These are phyloP conservation scores for Rhopilema esculentum DNA, from an alignment of 30 jellyfish, hydroid and myxozoan genomes.

Conservation along the genomic window DNA sequence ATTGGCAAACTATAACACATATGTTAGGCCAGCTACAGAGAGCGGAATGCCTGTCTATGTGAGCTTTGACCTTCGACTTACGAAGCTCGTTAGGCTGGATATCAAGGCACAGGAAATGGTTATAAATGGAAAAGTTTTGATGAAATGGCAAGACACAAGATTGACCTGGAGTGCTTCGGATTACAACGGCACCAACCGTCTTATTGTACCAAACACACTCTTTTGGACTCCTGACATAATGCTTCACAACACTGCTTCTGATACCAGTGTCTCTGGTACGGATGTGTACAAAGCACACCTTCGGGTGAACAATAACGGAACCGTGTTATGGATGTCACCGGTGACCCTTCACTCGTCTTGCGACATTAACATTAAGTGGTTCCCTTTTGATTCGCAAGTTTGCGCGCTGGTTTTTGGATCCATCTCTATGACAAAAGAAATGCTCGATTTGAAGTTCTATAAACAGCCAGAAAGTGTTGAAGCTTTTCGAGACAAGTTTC, in stretches of 20 bases:
- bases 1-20: slow-evolving; percentile 2
- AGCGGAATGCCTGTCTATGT: slow-evolving; percentile 19
- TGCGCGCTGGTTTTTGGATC: slow-evolving; percentile 75
- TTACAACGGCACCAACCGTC: slow-evolving; percentile 20
- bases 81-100: slow-evolving; percentile 50
- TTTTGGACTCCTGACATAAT: slow-evolving; percentile 85
- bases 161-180: slow-evolving; percentile 50
- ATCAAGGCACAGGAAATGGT: slow-evolving; percentile 49
- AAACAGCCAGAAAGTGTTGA: slow-evolving; percentile 38
- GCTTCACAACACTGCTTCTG: slow-evolving; percentile 78
- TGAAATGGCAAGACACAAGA: slow-evolving; percentile 67
- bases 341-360: slow-evolving; percentile 72
- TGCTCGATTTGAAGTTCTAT: slow-evolving; percentile 28
- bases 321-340: slow-evolving; percentile 76
- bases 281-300: slow-evolving; percentile 77
- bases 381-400: slow-evolving; percentile 76
- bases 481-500: slow-evolving; percentile 40
- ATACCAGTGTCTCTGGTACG: slow-evolving; percentile 34
- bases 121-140: slow-evolving; percentile 22
- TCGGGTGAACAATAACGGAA: slow-evolving; percentile 40
- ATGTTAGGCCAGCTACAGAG: slow-evolving; percentile 28
- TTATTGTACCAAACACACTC: slow-evolving; percentile 37
- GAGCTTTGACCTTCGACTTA: slow-evolving; percentile 15
- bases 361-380: slow-evolving; percentile 74
- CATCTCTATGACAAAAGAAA: slow-evolving; percentile 35